These are phyloP conservation scores for Bovichtus variegatus DNA, from an alignment of 2,797 vertebrate species.

Conservation along the genomic window DNA sequence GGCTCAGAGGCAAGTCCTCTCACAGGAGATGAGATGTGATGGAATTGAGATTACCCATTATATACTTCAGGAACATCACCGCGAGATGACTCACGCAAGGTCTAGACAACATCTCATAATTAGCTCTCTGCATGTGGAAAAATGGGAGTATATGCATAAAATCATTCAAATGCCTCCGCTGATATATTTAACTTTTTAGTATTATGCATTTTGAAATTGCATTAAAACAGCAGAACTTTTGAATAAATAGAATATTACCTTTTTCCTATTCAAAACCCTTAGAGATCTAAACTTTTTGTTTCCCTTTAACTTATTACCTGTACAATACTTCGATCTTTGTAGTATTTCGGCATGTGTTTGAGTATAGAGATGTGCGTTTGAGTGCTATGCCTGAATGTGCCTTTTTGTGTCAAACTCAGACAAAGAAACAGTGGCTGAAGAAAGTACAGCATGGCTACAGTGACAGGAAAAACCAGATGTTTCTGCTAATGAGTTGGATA, in stretches of 20 bases:
- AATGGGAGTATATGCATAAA: constrained; percentile 33
- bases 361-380: neutral
- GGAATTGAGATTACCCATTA: constrained; percentile 69
- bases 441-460: constrained; percentile 26
- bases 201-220: constrained; percentile 15
- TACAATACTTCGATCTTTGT: neutral
- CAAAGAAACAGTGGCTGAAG: constrained; percentile 40
- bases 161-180: constrained; percentile 16
- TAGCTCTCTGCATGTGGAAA: constrained; percentile 39
- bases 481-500: constrained; percentile 70
- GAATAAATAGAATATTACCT: neutral
- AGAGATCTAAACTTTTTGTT: neutral
- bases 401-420: constrained; percentile 31
- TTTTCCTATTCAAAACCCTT: constrained; percentile 12
- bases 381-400: neutral
- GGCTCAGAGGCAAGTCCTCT: constrained; percentile 66
- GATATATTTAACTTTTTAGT: constrained; percentile 14
- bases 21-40: constrained; percentile 61
- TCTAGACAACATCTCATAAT: constrained; percentile 61
- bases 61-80: constrained; percentile 62
- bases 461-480: constrained; percentile 63
- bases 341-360: neutral
- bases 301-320: neutral
- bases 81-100: constrained; percentile 58
- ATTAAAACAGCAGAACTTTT: constrained; percentile 13